phyloP scores from a whole-genome alignment of 2,888 invertebrate genomes.

The Smittia sp. region DNA sequence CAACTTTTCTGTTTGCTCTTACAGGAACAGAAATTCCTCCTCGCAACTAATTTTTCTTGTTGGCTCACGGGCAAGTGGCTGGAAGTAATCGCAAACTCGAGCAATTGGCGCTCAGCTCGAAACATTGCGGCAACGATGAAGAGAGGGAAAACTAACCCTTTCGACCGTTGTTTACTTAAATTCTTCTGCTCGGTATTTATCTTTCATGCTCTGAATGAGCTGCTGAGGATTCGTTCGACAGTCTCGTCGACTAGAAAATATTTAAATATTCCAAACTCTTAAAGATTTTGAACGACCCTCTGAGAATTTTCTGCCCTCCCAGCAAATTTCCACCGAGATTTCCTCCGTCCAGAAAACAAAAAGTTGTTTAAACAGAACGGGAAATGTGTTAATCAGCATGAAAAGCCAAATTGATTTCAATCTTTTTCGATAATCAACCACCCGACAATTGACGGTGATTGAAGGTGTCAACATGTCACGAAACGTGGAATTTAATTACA shows the following conservation, averaged over 20 bases:
- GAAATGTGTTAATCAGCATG: too few relatives aligned
- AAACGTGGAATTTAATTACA: not conserved
- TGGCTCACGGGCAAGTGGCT: constrained; percentile 25
- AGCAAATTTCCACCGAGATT: too few relatives aligned
- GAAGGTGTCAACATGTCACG: constrained; percentile 37
- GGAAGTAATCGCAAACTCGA: constrained; percentile 32
- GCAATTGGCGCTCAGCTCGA: not conserved
- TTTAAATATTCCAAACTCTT: too few relatives aligned
- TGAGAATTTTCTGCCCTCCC: too few relatives aligned
- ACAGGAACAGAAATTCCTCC: not conserved
- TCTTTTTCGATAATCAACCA: too few relatives aligned
- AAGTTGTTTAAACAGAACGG: too few relatives aligned
- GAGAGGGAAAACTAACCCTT: not conserved
- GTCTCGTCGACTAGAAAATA: too few relatives aligned
- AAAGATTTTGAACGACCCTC: too few relatives aligned
- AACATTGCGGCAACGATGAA: not conserved
- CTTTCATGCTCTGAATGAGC: too few relatives aligned
- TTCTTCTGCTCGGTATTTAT: not conserved
- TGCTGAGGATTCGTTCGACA: too few relatives aligned
- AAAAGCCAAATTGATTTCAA: too few relatives aligned
- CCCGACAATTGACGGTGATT: constrained; percentile 1
- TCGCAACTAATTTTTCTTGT: constrained; percentile 7
- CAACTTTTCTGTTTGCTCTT: constrained; percentile 5
- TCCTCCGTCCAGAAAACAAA: too few relatives aligned
- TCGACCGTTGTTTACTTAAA: not conserved